Evolutionary conservation across 1,140 invertebrate species (phyloP), one percentile per base, ranked within the genome.

Genomic region (Ctenoplectra terminalis): DNA sequence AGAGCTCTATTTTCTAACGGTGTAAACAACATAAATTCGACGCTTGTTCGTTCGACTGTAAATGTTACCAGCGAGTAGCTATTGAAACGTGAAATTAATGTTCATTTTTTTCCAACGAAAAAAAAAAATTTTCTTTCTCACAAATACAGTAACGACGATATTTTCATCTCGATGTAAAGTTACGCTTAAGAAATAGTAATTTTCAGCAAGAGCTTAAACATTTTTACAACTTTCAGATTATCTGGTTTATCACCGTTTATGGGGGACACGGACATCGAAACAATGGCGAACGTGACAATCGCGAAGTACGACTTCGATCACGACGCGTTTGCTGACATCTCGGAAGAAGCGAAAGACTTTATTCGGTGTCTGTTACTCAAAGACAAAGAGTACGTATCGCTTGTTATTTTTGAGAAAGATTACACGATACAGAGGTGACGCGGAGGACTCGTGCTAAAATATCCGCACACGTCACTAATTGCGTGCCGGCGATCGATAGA

Each of bases 221-320:
- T 23, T 76, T 29, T 13, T 37, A 31, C 31, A 50, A 66, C 76
- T 94, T 94, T 0, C 90, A 99, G 99, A 88, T 94, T 99, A 87
- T 99, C 98, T 23, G 99, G 99, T 46, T 94, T 99, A 54, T 99
- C 99, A 37, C 99, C 99, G 26, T 99, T 99, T 94, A 99, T 99
- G 98, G 99, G 99, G 13, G 98, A 99, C 90, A 98, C 96, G 69
- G 99, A 99, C 92, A 96, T 98, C 80, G 98, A 99, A 94, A 99
- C 99, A 17, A 99, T 99, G 98, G 97, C 98, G 1, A 99, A 99
- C 92, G 98, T 99, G 1, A 99, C 98, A 5, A 96, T 98, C 87
- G 98, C 97, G 23, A 98, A 98, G 91, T 99, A 98, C 89, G 98
- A 99, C 92, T 99, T 98, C 92, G 98, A 99, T 86, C 98, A 99